These are phyloP conservation scores for Leucoma salicis DNA, from an alignment of 2,888 invertebrate genomes.

Conservation along the genomic window DNA sequence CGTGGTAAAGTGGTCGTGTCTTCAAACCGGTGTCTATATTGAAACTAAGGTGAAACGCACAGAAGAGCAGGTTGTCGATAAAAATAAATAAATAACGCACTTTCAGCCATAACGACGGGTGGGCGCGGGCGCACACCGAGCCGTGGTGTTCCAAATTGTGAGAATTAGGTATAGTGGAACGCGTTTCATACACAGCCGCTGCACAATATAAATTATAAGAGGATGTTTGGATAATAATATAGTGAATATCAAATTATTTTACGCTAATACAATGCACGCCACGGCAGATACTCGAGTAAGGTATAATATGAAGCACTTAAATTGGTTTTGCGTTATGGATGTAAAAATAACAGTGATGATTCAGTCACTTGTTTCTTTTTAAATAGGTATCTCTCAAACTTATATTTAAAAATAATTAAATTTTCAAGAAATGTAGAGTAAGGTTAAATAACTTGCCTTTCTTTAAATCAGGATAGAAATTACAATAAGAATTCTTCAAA, in stretches of 20 bases:
- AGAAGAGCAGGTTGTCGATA: slow-evolving; percentile 60
- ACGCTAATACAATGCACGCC: slow-evolving; percentile 11
- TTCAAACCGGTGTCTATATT: slow-evolving; percentile 68
- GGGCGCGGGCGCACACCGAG: slow-evolving; percentile 60
- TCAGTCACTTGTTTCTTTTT: too few species aligned
- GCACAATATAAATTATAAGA: slow-evolving; percentile 51
- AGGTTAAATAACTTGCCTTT: too few species aligned
- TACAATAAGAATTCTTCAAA: too few species aligned
- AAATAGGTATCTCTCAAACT: too few species aligned
- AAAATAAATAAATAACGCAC: slow-evolving; percentile 78
- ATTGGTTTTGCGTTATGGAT: too few species aligned
- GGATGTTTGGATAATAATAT: slow-evolving; percentile 70
- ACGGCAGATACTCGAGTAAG: too few species aligned
- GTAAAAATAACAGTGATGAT: too few species aligned
- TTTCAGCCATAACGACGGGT: slow-evolving; percentile 66
- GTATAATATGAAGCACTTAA: too few species aligned
- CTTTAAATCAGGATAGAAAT: too few species aligned
- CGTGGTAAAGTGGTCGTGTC: slow-evolving; percentile 59
- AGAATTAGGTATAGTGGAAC: slow-evolving; percentile 53
- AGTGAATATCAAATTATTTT: slow-evolving; percentile 49
- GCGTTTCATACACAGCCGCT: slow-evolving; percentile 41
- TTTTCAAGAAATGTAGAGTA: too few species aligned
- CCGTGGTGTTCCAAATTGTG: slow-evolving; percentile 66
- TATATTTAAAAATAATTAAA: too few species aligned
- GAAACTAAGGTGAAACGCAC: slow-evolving; percentile 65